A percentile compares a stretch with the other conserved stretches of the same genome.
These are phyloP conservation scores for Coregonus suidteri DNA, from an alignment of 2,797 vertebrate genomes.

Conservation along the genomic window DNA sequence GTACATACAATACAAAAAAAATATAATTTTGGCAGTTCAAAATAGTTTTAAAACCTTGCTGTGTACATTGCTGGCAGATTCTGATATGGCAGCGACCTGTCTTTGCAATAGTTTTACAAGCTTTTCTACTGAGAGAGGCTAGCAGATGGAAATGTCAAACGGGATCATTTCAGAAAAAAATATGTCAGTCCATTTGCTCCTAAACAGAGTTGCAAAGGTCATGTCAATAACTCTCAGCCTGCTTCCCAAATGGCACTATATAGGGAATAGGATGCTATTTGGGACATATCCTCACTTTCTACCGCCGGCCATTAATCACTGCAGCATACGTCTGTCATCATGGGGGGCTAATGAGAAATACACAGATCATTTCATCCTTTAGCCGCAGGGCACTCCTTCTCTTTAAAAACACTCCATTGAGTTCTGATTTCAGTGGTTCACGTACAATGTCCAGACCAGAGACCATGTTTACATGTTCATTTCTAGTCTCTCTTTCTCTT, in stretches of 20 bases:
- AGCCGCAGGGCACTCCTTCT: constrained; percentile 56
- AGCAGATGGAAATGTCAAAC: constrained; percentile 62
- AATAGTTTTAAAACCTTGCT: not conserved
- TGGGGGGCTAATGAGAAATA: constrained; percentile 73
- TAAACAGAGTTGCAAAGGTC: constrained; percentile 71
- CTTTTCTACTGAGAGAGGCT: not conserved
- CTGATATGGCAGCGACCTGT: not conserved
- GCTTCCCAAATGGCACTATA: not conserved
- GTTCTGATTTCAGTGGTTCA: not conserved
- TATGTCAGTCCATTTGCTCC: constrained; percentile 52
- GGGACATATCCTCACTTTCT: constrained; percentile 32
- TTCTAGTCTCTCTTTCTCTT: not conserved
- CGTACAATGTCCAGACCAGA: not conserved
- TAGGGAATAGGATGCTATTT: not conserved
- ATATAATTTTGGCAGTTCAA: not conserved
- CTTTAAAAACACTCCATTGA: constrained; percentile 37
- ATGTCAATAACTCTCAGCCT: constrained; percentile 70
- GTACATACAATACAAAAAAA: not conserved
- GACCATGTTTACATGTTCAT: not conserved
- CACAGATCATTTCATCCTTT: constrained; percentile 69
- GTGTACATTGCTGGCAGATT: not conserved
- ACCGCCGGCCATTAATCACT: constrained; percentile 72
- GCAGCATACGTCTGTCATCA: constrained; percentile 67
- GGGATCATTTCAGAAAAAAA: constrained; percentile 55
- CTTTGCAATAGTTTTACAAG: not conserved